Evolutionary conservation across 2,888 invertebrate species (phyloP), one percentile per base, ranked within the genome.

Genomic region (Chromoteleia sp.): DNA sequence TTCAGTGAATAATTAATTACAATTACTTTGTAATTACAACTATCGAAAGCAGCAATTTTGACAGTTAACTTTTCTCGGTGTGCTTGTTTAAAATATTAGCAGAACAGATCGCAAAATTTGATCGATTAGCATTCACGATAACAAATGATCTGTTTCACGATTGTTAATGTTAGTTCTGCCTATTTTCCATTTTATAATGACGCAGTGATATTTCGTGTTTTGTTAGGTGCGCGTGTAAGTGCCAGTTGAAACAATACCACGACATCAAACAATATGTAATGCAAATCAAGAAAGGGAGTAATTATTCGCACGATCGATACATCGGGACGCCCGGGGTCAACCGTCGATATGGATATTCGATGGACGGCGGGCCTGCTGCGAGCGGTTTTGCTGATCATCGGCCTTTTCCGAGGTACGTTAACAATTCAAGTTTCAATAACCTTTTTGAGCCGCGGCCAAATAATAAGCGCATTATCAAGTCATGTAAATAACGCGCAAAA

Each of bases 311-410:
- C 61, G 63, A 74, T 74, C 73, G 67, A 74, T 74, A 74, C 61
- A 68, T 54, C 70, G 58, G 56, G 10, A 61, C 41, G 14, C 36
- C 61, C 15, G 43, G 41, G 63, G 63, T 48, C 56, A 43, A 75
- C 25, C 30, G 65, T 52, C 52, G 56, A 74, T 74, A 83, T 80
- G 59, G 83, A 80, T 59, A 67, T 77, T 41, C 76, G 67, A 48
- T 82, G 82, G 78, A 58, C 58, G 45, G 12, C 67, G 48, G 29
- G 54, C 39, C 21, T 80, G 14, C 61, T 77, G 36, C 82, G 48
- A 50, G 54, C 41, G 10, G 12, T 74, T 33, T 39, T 83, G 10
- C 15, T 83, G 29, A 77, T 80, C 58, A 12, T 77, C 58, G 63
- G 76, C 45, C 59, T 74, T 65, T 77, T 77, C 14, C 43, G 21